phyloP scores from a whole-genome alignment of 2,113 vertebrate species.

The Oenanthe melanoleuca region DNA sequence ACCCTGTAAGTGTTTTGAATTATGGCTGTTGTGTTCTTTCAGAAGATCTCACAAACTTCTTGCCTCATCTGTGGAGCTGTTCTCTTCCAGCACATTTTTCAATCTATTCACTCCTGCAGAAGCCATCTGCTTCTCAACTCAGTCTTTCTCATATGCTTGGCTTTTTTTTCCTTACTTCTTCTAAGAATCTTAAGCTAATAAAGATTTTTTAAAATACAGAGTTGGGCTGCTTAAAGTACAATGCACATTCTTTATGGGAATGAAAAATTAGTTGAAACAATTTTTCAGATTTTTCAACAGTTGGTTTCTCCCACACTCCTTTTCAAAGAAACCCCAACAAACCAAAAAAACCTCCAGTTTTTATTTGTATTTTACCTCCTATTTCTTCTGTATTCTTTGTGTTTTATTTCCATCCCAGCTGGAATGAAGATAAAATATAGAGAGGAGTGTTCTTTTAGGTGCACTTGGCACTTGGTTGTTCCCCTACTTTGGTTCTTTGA shows the following conservation, averaged over 20 bases:
- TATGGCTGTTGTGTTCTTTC: constrained; percentile 4
- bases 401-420: background rate
- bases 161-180: background rate
- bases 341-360: fast-evolving
- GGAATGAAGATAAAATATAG: background rate
- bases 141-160: background rate
- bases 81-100: constrained; percentile 28
- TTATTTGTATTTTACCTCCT: background rate
- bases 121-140: constrained; percentile 51
- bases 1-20: constrained; percentile 35
- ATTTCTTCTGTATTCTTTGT: background rate
- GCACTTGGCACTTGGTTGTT: no score
- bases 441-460: background rate
- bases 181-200: background rate
- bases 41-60: constrained; percentile 49
- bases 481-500: no score
- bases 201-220: background rate
- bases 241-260: background rate
- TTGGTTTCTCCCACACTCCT: background rate
- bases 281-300: background rate
- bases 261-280: fast-evolving
- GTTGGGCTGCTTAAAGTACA: background rate
- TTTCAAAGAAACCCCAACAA: background rate
- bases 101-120: constrained; percentile 39
- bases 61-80: constrained; percentile 7